Base-by-base conservation (phyloP, 2,888 invertebrate genomes). In the Macaria liturata region DNA sequence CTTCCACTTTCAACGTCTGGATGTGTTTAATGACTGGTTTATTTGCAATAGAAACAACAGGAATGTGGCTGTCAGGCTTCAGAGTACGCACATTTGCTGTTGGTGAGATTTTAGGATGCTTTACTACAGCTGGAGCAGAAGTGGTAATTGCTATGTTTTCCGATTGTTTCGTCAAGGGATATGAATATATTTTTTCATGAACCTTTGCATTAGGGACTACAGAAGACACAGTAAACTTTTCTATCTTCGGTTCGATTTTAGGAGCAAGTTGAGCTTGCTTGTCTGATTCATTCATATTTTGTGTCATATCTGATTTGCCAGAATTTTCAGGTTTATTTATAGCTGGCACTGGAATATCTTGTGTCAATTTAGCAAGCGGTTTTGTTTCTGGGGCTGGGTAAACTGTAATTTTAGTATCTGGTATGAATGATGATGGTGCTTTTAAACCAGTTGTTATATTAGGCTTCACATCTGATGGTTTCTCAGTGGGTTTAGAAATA, bases 11-110 rank as follows among this genome's bases (percentile, higher is more conserved):
- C 3, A 46, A 40, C 44, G 40, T 37, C 30, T 44, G 9, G 37
- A 42, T 49, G 37, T 42, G 51, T 49, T 53, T 55, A n/a, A 44
- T 30, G 43, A 5, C 44, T 30, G 52, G 55, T 56, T 60, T 60
- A 39, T 34, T 52, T 9, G 48, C 52, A 40, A 55, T 46, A 8
- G 51, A 54, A 8, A n/a, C 46, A 45, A 54, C 34, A 20, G 54
- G 58, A 30, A 56, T 49, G 42, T 60, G 55, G 6, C 44, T 42
- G 8, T 39, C 44, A 9, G 42, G 42, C 9, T 42, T 42, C 4
- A 42, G 42, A 42, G 42, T 0, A 42, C 42, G 8, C 4, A 42
- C 42, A 42, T 37, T 37, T 4, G 7, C 34, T 37, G 34, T 37
- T 6, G 34, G 7, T 7, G 34, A 37, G 34, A 37, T 7, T 7